Conservation (phyloP, 1,140 invertebrate genomes). For the Hypothenemus hampei region DNA sequence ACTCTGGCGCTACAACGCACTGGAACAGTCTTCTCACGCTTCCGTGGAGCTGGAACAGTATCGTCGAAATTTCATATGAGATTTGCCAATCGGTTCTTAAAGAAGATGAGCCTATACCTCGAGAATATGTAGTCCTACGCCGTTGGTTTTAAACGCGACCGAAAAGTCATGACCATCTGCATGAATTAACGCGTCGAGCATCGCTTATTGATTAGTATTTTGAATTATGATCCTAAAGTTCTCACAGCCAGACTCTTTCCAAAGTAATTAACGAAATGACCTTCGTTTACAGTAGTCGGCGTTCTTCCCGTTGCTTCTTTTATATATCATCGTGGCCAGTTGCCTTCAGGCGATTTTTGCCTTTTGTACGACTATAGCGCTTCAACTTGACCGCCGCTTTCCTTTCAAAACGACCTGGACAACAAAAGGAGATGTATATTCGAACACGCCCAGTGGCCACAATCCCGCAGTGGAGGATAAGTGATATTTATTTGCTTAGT, state of each 20-base stretch:
- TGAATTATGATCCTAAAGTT: conserved; percentile 26
- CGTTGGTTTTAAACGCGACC: no score
- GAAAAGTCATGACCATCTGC: no score
- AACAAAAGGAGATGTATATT: conserved; percentile 13
- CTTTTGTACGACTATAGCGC: conserved; percentile 5
- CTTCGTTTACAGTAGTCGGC: conserved; percentile 27
- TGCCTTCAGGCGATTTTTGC: conserved; percentile 14
- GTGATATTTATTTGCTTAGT: conserved; percentile 14
- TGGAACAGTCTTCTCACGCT: no score
- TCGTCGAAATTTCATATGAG: no score
- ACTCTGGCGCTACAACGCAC: no score
- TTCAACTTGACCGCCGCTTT: conserved; percentile 12
- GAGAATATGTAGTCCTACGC: no score
- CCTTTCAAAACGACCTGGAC: not conserved
- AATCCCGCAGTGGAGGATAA: conserved; percentile 3
- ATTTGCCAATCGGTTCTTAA: no score
- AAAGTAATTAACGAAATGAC: conserved; percentile 28
- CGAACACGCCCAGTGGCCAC: conserved; percentile 18
- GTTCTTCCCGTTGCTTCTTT: conserved; percentile 22
- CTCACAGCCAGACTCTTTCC: conserved; percentile 26
- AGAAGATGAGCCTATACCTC: no score
- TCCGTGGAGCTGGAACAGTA: no score
- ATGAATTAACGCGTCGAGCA: conserved; percentile 20
- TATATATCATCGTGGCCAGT: conserved; percentile 2
- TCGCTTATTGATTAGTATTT: conserved; percentile 29